A percentile compares a stretch with the other conserved stretches of the same genome.
These are phyloP conservation scores for Rhinichthys osculus DNA, from an alignment of 2,797 vertebrate genomes.

Conservation along the genomic window DNA sequence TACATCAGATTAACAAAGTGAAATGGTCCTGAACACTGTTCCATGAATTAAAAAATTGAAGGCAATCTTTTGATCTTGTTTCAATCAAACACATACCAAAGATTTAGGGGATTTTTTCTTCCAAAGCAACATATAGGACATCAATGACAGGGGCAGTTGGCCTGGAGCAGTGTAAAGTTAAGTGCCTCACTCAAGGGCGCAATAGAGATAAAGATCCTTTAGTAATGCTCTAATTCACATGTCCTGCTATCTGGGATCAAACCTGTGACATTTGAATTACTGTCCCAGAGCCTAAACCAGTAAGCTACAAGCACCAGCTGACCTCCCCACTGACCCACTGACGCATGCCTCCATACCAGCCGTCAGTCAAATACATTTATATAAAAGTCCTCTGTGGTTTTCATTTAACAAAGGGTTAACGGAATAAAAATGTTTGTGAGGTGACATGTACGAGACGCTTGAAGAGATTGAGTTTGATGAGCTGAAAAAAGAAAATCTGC, in stretches of 20 bases:
- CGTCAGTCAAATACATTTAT: background rate
- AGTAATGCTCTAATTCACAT: slow-evolving; percentile 49
- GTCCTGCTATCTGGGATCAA: slow-evolving; percentile 35
- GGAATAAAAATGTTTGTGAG: slow-evolving; percentile 17
- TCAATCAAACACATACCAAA: background rate
- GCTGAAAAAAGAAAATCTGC: slow-evolving; percentile 51
- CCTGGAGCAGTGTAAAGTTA: slow-evolving; percentile 9
- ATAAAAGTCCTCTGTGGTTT: background rate
- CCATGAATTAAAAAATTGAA: background rate
- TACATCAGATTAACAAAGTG: slow-evolving; percentile 1
- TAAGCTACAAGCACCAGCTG: slow-evolving; percentile 29
- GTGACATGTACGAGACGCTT: slow-evolving; percentile 34
- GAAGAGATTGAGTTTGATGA: slow-evolving; percentile 46
- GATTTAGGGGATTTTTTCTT: slow-evolving; percentile 22
- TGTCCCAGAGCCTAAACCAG: slow-evolving; percentile 27
- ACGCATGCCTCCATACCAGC: background rate
- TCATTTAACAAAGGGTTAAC: slow-evolving; percentile 20
- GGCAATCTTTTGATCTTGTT: slow-evolving; percentile 13
- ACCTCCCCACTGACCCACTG: background rate
- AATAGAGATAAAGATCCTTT: slow-evolving; percentile 44
- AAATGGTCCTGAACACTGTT: slow-evolving; percentile 18
- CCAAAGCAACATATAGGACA: background rate
- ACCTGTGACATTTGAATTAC: slow-evolving; percentile 29
- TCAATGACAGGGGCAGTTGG: background rate
- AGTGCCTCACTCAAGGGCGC: slow-evolving; percentile 31